phyloP scores from a whole-genome alignment of 2,113 vertebrate genomes.

The Solea senegalensis region DNA sequence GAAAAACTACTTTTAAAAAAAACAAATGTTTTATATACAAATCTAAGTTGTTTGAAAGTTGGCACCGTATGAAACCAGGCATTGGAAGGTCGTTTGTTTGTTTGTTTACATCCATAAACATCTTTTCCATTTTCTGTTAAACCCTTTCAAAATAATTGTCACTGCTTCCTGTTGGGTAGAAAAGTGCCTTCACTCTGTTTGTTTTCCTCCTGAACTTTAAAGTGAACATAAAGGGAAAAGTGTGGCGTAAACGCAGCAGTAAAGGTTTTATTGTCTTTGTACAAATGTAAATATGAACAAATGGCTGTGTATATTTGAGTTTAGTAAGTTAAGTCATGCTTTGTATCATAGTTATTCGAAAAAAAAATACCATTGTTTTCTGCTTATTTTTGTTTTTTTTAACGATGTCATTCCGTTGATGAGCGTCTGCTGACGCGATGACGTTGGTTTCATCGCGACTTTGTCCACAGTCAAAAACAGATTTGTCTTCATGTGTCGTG shows the following conservation, averaged over 20 bases:
- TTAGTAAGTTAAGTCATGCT: conserved; percentile 93
- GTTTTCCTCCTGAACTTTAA: conserved; percentile 52
- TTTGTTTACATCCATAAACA: conserved; percentile 66
- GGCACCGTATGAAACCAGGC: conserved; percentile 39
- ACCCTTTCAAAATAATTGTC: conserved; percentile 25
- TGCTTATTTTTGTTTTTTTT: conserved; percentile 67
- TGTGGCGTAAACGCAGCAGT: conserved; percentile 34
- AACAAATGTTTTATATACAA: conserved; percentile 33
- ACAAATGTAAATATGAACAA: conserved; percentile 96
- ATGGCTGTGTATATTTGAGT: conserved; percentile 98
- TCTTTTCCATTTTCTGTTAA: conserved; percentile 40
- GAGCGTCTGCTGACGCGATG: conserved; percentile 68
- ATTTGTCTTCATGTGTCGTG: conserved; percentile 52
- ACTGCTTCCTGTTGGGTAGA: conserved; percentile 75
- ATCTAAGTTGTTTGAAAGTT: conserved; percentile 18
- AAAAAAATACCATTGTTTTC: conserved; percentile 48
- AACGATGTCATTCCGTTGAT: conserved; percentile 88
- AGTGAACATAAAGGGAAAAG: conserved; percentile 61
- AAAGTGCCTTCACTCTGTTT: conserved; percentile 89
- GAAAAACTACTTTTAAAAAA: conserved; percentile 9
- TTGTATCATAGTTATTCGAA: conserved; percentile 75
- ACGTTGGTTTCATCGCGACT: conserved; percentile 73
- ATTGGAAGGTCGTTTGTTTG: conserved; percentile 9
- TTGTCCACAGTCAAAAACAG: conserved; percentile 53
- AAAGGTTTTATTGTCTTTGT: conserved; percentile 82